Evolutionary conservation across 2,888 invertebrate species (phyloP), one percentile per base, ranked within the genome.

Genomic region (Apamea crenata): DNA sequence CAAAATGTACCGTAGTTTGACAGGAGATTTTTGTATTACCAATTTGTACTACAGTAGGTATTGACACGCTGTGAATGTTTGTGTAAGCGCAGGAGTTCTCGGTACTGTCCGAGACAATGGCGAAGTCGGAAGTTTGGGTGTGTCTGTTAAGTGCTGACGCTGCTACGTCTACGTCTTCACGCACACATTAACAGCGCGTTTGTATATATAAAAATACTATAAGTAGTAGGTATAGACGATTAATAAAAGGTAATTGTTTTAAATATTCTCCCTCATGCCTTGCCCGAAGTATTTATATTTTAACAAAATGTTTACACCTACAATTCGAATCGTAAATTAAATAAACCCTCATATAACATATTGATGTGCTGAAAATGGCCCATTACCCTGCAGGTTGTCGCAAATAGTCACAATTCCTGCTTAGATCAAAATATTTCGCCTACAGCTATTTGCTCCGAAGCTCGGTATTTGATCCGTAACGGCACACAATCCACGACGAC

Each of bases 381-480:
- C 12, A 53, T 29, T 44, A 29, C 32, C 32, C n/a, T n/a, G 25
- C 29, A 29, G 53, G 59, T 12, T 66, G 59, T 16, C 29, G 29
- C 32, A 79, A 65, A 79, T 61, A 66, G 36, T 65, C 50, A 69
- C 73, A 73, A 74, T 81, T 74, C 29, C 69, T 69, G 44, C 29
- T 44, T 50, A 59, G 25, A 81, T 81, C 44, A 65, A 59, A 80
- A 74, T 61, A 66, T 74, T 85, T 85, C n/a, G 36, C 29, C 36
- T 44, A 36, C 25, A 69, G 74, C 73, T 44, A 61, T 80, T 56
- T 73, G n/a, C 29, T 25, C 59, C 44, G n/a, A 85, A 59, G 50
- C 65, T 21, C 18, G 50, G n/a, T 53, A 70, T 81, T 81, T 69
- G 29, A 68, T 61, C 68, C 32, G 47, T 50, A 47, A 21, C 78